phyloP scores from a whole-genome alignment of 2,797 vertebrate species.

The Sarcophilus harrisii region DNA sequence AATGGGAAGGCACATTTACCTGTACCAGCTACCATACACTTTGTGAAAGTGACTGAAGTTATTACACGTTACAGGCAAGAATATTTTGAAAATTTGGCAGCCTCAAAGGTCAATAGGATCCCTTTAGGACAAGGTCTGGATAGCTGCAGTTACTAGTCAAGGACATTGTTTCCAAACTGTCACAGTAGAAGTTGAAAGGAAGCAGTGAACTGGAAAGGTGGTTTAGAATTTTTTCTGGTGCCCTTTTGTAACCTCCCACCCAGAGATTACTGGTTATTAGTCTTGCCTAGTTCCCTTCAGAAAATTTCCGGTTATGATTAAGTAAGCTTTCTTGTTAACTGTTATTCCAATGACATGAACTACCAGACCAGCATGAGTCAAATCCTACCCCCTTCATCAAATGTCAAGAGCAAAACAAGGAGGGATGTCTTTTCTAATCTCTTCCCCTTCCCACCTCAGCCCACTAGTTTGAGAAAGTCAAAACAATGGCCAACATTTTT shows the following conservation, averaged over 20 bases:
- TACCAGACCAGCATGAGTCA: neutral
- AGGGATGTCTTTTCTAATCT: neutral
- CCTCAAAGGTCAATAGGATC: constrained; percentile 92
- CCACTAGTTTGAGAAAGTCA: neutral
- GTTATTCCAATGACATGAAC: neutral
- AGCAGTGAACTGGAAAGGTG: constrained; percentile 90
- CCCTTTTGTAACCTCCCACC: no score
- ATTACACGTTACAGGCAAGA: constrained; percentile 90
- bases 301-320: no score
- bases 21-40: constrained; percentile 95
- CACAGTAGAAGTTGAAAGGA: constrained; percentile 89
- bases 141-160: constrained; percentile 90
- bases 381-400: neutral
- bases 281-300: no score
- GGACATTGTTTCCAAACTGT: constrained; percentile 89
- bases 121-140: constrained; percentile 95
- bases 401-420: neutral
- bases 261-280: no score
- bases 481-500: neutral
- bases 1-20: constrained; percentile 85
- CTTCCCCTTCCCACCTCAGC: neutral
- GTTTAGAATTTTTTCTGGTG: constrained; percentile 84
- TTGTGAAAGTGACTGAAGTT: constrained; percentile 92
- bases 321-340: neutral
- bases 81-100: constrained; percentile 91